Evolutionary conservation across 2,888 invertebrate species (phyloP).

Genomic region (Himalopsyche japonica): DNA sequence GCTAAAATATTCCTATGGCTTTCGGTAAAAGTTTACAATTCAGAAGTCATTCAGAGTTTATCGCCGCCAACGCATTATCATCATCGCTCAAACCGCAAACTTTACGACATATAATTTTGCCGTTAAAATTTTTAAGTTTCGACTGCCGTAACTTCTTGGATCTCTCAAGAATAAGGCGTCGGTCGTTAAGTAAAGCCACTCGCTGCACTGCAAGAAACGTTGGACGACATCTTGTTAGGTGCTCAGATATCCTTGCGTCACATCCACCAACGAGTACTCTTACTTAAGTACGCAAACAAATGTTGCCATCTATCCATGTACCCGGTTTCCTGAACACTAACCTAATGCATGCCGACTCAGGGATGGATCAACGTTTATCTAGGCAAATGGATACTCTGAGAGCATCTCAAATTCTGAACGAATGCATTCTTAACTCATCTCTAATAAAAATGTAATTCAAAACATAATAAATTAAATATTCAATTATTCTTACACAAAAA

Average conservation of each 20-base stretch:
- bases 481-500: too few species aligned
- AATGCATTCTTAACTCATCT: neutral
- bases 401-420: neutral
- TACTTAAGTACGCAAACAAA: slow-evolving; percentile 35
- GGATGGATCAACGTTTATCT: neutral
- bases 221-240: slow-evolving; percentile 34
- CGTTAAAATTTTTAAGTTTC: slow-evolving; percentile 35
- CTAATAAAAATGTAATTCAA: neutral
- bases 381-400: neutral
- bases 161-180: neutral
- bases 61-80: slow-evolving; percentile 31
- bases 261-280: neutral
- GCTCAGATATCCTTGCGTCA: slow-evolving; percentile 30
- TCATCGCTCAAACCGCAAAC: slow-evolving; percentile 14
- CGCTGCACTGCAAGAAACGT: slow-evolving; percentile 12
- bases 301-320: slow-evolving; percentile 26
- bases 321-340: neutral
- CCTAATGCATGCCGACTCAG: neutral
- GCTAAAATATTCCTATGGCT: neutral
- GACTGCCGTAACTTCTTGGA: slow-evolving; percentile 1
- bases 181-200: slow-evolving; percentile 20
- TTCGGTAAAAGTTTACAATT: neutral
- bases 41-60: slow-evolving; percentile 21
- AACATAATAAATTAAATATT: too few species aligned
- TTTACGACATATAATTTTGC: slow-evolving; percentile 35